phyloP scores from a whole-genome alignment of 1,140 invertebrate species.

The Caenorhabditis brenneri region DNA sequence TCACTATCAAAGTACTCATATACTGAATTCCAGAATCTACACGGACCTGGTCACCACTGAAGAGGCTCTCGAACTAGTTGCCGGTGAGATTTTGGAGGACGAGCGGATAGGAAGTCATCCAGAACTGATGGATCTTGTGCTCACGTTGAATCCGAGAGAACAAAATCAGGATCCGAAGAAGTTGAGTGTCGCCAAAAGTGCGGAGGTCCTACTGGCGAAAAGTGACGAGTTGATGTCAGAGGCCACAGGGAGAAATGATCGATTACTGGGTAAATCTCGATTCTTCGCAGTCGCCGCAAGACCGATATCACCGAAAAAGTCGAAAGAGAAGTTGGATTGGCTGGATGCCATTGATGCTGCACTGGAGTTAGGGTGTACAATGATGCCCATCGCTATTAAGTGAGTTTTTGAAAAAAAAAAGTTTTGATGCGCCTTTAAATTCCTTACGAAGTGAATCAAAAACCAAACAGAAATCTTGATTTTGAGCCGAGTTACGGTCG shows the following conservation, averaged over 20 bases:
- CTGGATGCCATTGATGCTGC: slow-evolving; percentile 23
- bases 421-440: no score
- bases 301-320: slow-evolving; percentile 9
- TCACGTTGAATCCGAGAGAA: not conserved
- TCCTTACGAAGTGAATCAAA: no score
- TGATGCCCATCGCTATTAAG: slow-evolving; percentile 32
- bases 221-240: slow-evolving; percentile 21
- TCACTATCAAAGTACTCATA: not conserved
- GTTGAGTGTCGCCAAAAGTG: not conserved
- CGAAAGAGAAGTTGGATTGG: slow-evolving; percentile 32
- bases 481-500: no score
- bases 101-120: slow-evolving; percentile 30
- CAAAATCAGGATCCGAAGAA: not conserved
- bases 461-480: no score
- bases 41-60: slow-evolving; percentile 1
- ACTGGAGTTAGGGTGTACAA: not conserved
- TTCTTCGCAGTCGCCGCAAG: slow-evolving; percentile 8
- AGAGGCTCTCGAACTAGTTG: not conserved
- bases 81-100: slow-evolving; percentile 10
- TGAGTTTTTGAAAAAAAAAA: not conserved
- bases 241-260: not conserved
- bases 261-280: not conserved
- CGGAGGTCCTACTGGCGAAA: not conserved
- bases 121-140: not conserved
- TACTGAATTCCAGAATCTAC: not conserved